Conservation (phyloP, 2,113 vertebrate species). For the Tachysurus vachellii region DNA sequence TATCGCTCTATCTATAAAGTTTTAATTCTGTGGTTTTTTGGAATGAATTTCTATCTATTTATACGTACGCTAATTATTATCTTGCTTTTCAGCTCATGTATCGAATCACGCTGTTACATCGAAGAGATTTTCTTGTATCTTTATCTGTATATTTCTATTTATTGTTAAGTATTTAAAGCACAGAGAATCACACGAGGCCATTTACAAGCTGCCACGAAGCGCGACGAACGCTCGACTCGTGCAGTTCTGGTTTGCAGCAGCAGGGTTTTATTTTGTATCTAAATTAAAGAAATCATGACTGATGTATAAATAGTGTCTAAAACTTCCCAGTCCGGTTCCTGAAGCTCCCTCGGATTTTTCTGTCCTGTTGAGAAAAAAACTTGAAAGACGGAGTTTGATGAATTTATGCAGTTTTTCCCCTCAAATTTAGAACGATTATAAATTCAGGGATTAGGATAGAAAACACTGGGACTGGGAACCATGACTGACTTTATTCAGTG, state of each 20-base stretch:
- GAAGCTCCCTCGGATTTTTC: too few relatives aligned
- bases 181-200: slow-evolving; percentile 1
- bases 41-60: background rate
- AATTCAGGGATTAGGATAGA: background rate
- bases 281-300: background rate
- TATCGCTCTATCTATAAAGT: background rate
- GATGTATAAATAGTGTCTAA: background rate
- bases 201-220: slow-evolving; percentile 25
- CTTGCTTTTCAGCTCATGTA: background rate
- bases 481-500: background rate
- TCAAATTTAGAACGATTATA: background rate
- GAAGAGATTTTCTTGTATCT: background rate
- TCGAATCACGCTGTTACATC: background rate
- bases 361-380: too few relatives aligned
- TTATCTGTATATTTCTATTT: slow-evolving; percentile 2
- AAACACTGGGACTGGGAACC: background rate
- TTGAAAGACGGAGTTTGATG: background rate
- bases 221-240: background rate
- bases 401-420: background rate
- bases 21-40: background rate
- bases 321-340: background rate
- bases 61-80: background rate
- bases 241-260: background rate
- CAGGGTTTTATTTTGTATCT: background rate
- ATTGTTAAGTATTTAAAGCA: slow-evolving; percentile 18